Evolutionary conservation across 2,888 invertebrate genomes (phyloP).

Genomic region (Gandaritis pyraliata): DNA sequence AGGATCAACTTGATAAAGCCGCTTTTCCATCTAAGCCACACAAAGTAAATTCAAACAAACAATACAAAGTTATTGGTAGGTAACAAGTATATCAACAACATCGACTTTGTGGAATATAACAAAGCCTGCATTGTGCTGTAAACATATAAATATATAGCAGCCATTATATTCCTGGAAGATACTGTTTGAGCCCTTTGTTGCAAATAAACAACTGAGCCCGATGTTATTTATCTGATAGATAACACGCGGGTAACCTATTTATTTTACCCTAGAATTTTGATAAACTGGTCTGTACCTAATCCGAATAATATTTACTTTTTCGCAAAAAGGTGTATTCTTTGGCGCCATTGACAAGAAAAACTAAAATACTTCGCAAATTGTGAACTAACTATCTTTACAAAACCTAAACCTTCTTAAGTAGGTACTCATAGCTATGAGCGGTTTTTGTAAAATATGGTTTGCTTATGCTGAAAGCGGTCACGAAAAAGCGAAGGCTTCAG

Average conservation of each 20-base stretch:
- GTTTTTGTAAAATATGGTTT: too few species aligned
- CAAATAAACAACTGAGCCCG: constrained; percentile 45
- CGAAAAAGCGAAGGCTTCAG: too few species aligned
- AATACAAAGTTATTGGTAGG: constrained; percentile 43
- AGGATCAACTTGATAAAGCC: neutral
- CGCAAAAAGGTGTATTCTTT: constrained; percentile 21
- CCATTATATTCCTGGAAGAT: constrained; percentile 62
- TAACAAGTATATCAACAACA: constrained; percentile 42
- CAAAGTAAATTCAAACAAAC: constrained; percentile 18
- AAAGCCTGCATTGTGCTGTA: constrained; percentile 58
- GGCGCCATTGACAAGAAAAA: constrained; percentile 32
- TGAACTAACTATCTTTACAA: neutral
- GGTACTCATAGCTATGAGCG: too few species aligned
- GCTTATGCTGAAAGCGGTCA: too few species aligned
- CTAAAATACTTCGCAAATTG: neutral
- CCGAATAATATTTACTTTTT: constrained; percentile 15
- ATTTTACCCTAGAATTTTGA: constrained; percentile 41
- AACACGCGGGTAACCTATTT: constrained; percentile 47
- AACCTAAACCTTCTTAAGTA: too few species aligned
- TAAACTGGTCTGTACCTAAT: constrained; percentile 26
- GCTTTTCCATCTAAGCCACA: constrained; percentile 11
- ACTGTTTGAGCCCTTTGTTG: constrained; percentile 61
- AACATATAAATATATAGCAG: constrained; percentile 50
- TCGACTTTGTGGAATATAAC: constrained; percentile 39
- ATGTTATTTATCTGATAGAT: constrained; percentile 35